A percentile compares a stretch with the other conserved stretches of the same genome.
These are phyloP conservation scores for Chaenogobius annularis DNA, from an alignment of 2,113 vertebrate genomes.

Conservation along the genomic window DNA sequence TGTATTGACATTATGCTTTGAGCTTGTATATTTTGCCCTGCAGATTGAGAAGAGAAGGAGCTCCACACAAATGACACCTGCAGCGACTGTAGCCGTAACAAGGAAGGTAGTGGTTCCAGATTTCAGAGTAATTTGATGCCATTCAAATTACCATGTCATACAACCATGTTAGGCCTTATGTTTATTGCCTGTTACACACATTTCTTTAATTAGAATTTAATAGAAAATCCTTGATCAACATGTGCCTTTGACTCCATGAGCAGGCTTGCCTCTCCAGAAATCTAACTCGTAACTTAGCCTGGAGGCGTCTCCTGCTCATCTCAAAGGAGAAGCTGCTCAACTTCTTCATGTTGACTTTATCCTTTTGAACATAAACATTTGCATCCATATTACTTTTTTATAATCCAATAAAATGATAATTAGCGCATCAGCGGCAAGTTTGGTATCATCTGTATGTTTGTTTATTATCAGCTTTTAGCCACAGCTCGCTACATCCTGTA, in stretches of 20 bases:
- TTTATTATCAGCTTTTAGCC: neutral
- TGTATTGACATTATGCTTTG: neutral
- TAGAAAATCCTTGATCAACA: too few species aligned
- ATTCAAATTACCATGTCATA: too few species aligned
- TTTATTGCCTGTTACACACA: too few species aligned
- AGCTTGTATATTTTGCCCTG: neutral
- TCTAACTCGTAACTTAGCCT: too few species aligned
- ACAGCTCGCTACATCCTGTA: neutral
- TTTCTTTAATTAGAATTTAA: too few species aligned
- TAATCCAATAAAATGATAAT: too few species aligned
- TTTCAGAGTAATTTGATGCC: neutral
- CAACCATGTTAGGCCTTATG: too few species aligned
- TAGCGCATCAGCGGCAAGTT: too few species aligned
- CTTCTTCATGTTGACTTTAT: too few species aligned
- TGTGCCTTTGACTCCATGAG: too few species aligned
- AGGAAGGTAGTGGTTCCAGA: neutral
- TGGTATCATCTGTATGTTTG: neutral
- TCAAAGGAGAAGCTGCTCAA: neutral
- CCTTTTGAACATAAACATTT: neutral
- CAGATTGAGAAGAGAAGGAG: neutral
- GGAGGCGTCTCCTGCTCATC: too few species aligned
- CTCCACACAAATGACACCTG: neutral
- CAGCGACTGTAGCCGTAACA: neutral
- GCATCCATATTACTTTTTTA: neutral
- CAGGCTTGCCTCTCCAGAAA: too few species aligned